Base-by-base conservation (phyloP, 1,140 invertebrate species). In the Calosoma granatense region DNA sequence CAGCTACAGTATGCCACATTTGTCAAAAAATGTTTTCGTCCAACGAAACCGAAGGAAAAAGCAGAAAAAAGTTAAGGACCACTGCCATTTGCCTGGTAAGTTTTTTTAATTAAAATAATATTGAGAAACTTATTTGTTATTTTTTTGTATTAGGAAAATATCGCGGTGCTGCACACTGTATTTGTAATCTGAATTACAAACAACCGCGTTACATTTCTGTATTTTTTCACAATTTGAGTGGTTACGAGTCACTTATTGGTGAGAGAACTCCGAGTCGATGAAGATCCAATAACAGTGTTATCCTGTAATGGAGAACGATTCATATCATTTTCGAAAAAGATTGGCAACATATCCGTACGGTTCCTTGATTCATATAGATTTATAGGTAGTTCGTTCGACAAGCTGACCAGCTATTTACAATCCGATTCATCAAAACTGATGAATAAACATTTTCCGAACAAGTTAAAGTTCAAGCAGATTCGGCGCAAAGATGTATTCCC, bases 401-500 rank as follows among this genome's bases (percentile, higher is more conserved):
- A 20, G 2, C 26, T 59, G 14, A 53, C 53, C 15, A 55, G 52
- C 20, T 52, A 55, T 59, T 53, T 59, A 1, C 4, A 55, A 12
- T 55, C 54, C 11, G 22, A 26, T 14, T n/a, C 14, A 2, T 54
- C 26, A 1, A 51, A 51, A 39, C 22, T 58, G 23, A 4, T 43
- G 20, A 12, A 51, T 0, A 39, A 56, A 12, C 43, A 12, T 4
- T 1, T 3, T 0, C 30, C 53, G 1, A 2, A 43, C 4, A 0
- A 54, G 12, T 19, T 56, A 14, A 47, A 60, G 26, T 30, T 59
- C n/a, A 6, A 26, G 22, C 47, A 62, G 9, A 17, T 65, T 0
- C 57, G 43, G 20, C 54, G 59, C 23, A 66, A 66, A 57, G 61
- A 56, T 15, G 60, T 63, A 2, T 66, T 59, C 51, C 63, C 63